Base-by-base conservation (phyloP, 2,797 vertebrate species). In the Selene dorsalis region DNA sequence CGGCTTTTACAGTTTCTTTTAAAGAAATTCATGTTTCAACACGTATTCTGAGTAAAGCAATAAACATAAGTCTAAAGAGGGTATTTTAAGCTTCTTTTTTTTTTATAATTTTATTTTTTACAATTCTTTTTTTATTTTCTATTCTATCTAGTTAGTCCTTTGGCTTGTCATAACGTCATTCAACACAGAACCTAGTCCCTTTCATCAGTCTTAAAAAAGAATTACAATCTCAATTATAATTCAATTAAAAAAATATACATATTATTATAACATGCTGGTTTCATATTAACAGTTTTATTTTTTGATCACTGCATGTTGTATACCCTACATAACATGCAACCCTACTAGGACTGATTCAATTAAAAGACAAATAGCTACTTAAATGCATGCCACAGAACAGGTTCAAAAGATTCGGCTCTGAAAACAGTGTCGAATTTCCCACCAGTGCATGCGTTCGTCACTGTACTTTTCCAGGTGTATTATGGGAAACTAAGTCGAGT, bases 401-500 rank as follows among this genome's bases (percentile, higher is more conserved):
- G 32, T 59, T 84, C 56, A 73, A 74, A 84, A 87, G 26, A 53
- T 4, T 41, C 32, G 30, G 30, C 16, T 89, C 87, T 20, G 9
- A 14, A 3, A 43, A 24, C 2, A 1, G 32, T 10, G 14, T 18
- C 3, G 0, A 1, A 77, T 64, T 73, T 75, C 64, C 39, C 89
- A 83, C 76, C 66, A n/a, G 53, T 18, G 1, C n/a, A 2, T 60
- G 39, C 41, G 52, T 84, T 88, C 92, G 91, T 94, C 93, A 94
- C 87, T 87, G 85, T 56, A 74, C 84, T 80, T 74, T 79, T 89
- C 81, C 85, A 85, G 86, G 88, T 93, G 93, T 55, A 94, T 91
- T 87, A 75, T 94, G 94, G 93, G 94, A 91, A 89, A 91, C 80
- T 69, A 67, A 52, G 82, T 84, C 1, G 75, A 77, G 81, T 91